A percentile compares a stretch with the other conserved stretches of the same genome.
phyloP scores from a whole-genome alignment of 2,888 invertebrate species.

The Synanthedon andrenaeformis region DNA sequence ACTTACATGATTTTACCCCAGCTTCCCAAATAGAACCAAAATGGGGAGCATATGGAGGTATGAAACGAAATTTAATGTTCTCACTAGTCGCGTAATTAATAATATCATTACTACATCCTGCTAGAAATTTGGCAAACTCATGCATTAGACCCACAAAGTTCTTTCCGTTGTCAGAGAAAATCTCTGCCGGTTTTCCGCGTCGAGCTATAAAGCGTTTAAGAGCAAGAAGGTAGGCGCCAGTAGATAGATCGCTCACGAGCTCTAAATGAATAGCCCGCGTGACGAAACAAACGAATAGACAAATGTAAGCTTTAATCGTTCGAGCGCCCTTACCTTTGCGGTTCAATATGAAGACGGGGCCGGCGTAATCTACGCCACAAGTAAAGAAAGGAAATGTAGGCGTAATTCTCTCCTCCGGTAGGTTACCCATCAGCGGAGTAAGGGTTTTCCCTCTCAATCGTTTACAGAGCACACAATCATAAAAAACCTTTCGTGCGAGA shows the following conservation, averaged over 20 bases:
- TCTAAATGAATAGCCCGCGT: slow-evolving; percentile 14
- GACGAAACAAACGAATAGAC: neutral
- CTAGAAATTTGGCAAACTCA: neutral
- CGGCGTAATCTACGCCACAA: slow-evolving; percentile 15
- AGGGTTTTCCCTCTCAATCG: neutral
- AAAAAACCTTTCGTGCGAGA: neutral
- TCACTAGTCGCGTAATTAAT: neutral
- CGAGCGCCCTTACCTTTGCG: neutral
- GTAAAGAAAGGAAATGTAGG: slow-evolving; percentile 10
- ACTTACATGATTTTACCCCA: slow-evolving; percentile 8
- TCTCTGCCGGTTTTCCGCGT: slow-evolving; percentile 12
- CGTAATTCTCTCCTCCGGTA: slow-evolving; percentile 10
- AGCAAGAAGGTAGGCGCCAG: slow-evolving; percentile 10
- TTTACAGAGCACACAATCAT: neutral
- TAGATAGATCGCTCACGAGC: slow-evolving; percentile 9
- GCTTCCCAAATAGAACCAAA: slow-evolving; percentile 4
- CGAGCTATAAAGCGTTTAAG: slow-evolving; percentile 14
- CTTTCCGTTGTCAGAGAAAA: slow-evolving; percentile 13
- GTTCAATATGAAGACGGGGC: slow-evolving; percentile 12
- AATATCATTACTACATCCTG: neutral
- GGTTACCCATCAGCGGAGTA: slow-evolving; percentile 10
- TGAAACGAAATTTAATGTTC: neutral
- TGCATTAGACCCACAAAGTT: neutral
- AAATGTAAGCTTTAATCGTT: neutral
- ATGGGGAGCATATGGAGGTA: neutral